phyloP scores from a whole-genome alignment of 2,888 invertebrate genomes.

The Heteromyza rotundicornis region DNA sequence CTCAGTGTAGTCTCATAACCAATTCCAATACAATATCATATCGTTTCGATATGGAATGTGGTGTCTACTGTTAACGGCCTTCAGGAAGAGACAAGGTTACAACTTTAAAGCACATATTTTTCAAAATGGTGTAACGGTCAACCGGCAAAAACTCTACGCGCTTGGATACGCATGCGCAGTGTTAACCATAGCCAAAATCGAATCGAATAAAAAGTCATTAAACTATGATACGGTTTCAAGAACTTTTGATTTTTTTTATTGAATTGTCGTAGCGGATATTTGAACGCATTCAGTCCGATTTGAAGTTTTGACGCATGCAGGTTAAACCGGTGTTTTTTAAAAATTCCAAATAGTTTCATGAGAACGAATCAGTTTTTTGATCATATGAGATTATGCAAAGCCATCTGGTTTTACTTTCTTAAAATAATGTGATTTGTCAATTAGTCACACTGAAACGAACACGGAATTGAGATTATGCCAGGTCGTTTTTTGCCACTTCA shows the following conservation, averaged over 20 bases:
- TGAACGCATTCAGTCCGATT: neutral
- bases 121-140: neutral
- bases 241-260: no score
- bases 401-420: no score
- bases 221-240: slow-evolving; percentile 2
- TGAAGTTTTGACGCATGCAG: neutral
- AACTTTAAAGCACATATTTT: no score
- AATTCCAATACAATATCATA: no score
- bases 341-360: no score
- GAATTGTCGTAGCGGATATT: neutral
- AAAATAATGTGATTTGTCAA: neutral
- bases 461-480: neutral
- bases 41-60: no score
- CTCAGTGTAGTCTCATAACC: no score
- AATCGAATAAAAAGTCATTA: neutral
- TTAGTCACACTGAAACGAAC: neutral
- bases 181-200: neutral
- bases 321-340: neutral
- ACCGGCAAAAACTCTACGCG: neutral
- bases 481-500: neutral
- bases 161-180: neutral
- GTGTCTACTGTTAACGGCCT: slow-evolving; percentile 26
- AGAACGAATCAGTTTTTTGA: neutral
- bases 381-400: no score
- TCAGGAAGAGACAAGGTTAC: slow-evolving; percentile 35